phyloP scores from a whole-genome alignment of 2,888 invertebrate genomes.

The Hofmannophila pseudospretella region DNA sequence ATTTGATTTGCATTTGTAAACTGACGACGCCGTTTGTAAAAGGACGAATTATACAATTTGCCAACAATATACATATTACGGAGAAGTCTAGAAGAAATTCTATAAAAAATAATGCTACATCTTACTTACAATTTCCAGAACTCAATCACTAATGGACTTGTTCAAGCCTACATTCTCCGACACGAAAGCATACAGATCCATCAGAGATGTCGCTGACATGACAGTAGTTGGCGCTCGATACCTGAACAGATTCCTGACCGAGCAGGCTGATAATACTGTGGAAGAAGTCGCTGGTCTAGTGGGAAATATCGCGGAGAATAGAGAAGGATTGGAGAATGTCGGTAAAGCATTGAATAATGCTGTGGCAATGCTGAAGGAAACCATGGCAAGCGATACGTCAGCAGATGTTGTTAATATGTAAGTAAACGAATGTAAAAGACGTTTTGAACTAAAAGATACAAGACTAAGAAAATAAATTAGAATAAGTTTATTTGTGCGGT shows the following conservation, averaged over 20 bases:
- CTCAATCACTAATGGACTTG: slow-evolving; percentile 49
- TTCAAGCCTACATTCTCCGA: slow-evolving; percentile 60
- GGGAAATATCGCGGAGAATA: slow-evolving; percentile 14
- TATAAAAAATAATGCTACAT: too few relatives aligned
- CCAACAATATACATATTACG: too few relatives aligned
- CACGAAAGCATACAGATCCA: slow-evolving; percentile 46
- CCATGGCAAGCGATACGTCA: slow-evolving; percentile 22
- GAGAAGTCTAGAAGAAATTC: too few relatives aligned
- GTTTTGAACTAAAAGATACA: too few relatives aligned
- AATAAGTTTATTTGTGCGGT: too few relatives aligned
- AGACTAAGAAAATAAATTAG: too few relatives aligned
- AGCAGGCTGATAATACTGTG: slow-evolving; percentile 17
- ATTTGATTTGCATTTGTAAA: too few relatives aligned
- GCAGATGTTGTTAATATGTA: slow-evolving; percentile 55
- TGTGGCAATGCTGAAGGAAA: slow-evolving; percentile 29
- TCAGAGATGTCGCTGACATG: slow-evolving; percentile 44
- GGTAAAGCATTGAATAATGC: slow-evolving; percentile 32
- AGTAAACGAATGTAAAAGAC: slow-evolving; percentile 32
- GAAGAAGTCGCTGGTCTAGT: slow-evolving; percentile 18
- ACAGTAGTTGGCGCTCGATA: slow-evolving; percentile 40
- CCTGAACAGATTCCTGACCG: slow-evolving; percentile 42
- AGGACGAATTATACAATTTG: too few relatives aligned
- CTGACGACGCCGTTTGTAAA: too few relatives aligned
- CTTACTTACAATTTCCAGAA: too few relatives aligned
- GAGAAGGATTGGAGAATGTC: slow-evolving; percentile 21